These are phyloP conservation scores for Tamias sibiricus DNA, from an alignment of 2,113 vertebrate species.

Conservation along the genomic window DNA sequence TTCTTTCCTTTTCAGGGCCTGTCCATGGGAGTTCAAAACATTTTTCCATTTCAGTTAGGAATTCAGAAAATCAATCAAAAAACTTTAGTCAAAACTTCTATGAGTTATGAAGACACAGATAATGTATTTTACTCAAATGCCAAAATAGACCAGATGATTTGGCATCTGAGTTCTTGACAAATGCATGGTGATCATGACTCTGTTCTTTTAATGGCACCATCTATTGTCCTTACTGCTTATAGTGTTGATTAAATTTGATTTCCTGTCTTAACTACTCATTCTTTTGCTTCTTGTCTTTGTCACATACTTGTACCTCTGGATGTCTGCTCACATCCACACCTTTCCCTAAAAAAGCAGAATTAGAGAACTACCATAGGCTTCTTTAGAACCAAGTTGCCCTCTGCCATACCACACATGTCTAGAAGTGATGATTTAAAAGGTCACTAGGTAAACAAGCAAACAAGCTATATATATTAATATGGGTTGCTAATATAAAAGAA, in stretches of 20 bases:
- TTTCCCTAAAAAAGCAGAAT: not conserved
- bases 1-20: not conserved
- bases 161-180: not conserved
- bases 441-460: not conserved
- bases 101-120: conserved; percentile 24
- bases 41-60: not conserved
- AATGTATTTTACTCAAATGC: conserved; percentile 24
- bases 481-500: not conserved
- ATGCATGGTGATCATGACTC: not conserved
- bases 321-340: not conserved
- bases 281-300: conserved; percentile 16
- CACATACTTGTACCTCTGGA: not conserved
- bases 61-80: conserved; percentile 31
- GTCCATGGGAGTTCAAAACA: not conserved
- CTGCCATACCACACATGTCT: not conserved
- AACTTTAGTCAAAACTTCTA: not conserved
- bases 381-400: not conserved
- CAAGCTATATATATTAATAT: not conserved
- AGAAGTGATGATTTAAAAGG: not conserved
- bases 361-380: not conserved
- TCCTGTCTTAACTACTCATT: conserved; percentile 35
- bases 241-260: conserved; percentile 28
- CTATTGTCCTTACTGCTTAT: conserved; percentile 15
- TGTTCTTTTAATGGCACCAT: not conserved
- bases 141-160: conserved; percentile 16